These are phyloP conservation scores for Zaprionus davidi DNA, from an alignment of 1,140 invertebrate species.

Conservation along the genomic window DNA sequence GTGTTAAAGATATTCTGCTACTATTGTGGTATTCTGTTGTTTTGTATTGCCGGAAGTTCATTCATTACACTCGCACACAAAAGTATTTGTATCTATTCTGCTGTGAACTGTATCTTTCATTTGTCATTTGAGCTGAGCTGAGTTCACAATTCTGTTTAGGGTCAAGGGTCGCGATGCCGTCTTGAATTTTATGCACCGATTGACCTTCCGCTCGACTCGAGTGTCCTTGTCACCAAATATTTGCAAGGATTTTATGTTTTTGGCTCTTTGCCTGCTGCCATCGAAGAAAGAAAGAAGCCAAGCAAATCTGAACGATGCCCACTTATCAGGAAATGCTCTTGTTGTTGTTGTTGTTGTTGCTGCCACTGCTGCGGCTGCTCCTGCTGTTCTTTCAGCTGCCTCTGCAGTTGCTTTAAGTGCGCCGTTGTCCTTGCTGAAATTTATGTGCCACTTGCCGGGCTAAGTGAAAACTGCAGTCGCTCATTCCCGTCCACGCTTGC, in stretches of 20 bases:
- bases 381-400: constrained; percentile 13
- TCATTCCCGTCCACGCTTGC: constrained; percentile 22
- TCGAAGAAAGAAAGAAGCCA: constrained; percentile 20
- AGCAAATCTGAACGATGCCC: constrained; percentile 43
- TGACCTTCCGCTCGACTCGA: constrained; percentile 52
- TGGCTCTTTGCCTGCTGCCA: not conserved
- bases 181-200: constrained; percentile 55
- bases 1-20: not conserved
- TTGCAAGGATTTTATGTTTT: constrained; percentile 46
- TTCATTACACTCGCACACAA: no score
- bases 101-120: not conserved
- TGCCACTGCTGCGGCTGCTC: constrained; percentile 17
- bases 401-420: constrained; percentile 31
- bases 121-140: not conserved
- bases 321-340: constrained; percentile 58
- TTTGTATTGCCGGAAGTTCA: no score
- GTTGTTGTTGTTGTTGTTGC: constrained; percentile 26
- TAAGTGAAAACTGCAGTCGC: constrained; percentile 74
- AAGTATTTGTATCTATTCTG: not conserved
- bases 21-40: no score
- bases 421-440: constrained; percentile 68
- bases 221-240: constrained; percentile 60
- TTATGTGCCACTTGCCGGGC: constrained; percentile 72
- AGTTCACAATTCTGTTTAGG: constrained; percentile 1
- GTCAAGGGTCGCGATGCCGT: constrained; percentile 37